Evolutionary conservation across 1,140 invertebrate species (phyloP), one percentile per base, ranked within the genome.

Genomic region (Drosophila albomicans): DNA sequence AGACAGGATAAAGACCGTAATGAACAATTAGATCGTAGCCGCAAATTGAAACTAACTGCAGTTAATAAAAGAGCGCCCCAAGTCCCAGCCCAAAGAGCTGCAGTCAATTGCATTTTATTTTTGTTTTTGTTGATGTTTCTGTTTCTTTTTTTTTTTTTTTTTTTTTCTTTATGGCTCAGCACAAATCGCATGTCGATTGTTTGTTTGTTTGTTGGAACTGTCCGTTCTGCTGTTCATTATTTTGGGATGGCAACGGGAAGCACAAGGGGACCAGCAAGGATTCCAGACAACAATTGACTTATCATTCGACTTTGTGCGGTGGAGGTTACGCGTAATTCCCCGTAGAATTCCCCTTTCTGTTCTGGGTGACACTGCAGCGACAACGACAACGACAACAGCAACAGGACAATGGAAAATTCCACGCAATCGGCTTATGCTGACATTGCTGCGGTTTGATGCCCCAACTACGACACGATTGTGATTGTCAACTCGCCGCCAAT

Each of bases 41-140:
- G 63, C 81, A 85, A 89, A 89, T 89, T 89, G 85, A 89, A 89
- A 89, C 85, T 81, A 76, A 89, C 84, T 85, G 79, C 56, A 69
- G 74, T 72, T 71, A 82, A 87, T 82, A 79, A 87, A 69, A 51
- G 41, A 45, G 38, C 35, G 35, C 35, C 30, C 35, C 56, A 54
- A 32, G 38, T 54, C 16, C 6, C 59, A 15, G 25, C 11, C 59
- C 11, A n/a, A 11, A 25, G 20, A 66, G 28, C 43, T 67, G 65
- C 54, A 68, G 32, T 41, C 56, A 35, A 56, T 79, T 76, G 72
- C 62, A 52, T 13, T 15, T 64, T 38, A 10, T 38, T 11, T 35
- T 8, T 38, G 1, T 8, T 38, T 38, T 32, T 7, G 30, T 32
- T 32, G 5, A 32, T 35, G 59, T 15, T 69, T 16, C 28, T 52